Percentiles rank a stretch among this genome's conserved stretches.
These are phyloP conservation scores for Zoanthus sansibaricus DNA, from an alignment of 92 coral and sea anemone species.

Conservation along the genomic window DNA sequence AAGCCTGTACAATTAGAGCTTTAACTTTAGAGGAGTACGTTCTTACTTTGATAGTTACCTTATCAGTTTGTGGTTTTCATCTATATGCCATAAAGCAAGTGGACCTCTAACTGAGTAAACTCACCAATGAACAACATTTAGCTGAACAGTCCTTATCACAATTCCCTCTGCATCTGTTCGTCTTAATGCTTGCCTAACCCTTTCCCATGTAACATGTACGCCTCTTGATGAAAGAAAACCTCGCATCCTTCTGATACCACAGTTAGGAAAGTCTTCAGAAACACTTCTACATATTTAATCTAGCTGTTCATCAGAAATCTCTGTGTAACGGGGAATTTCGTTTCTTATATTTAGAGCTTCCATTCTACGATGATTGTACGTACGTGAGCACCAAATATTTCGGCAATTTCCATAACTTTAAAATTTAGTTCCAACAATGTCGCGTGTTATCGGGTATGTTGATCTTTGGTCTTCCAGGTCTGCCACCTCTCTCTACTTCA, in stretches of 20 bases:
- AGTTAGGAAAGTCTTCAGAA: constrained; percentile 71
- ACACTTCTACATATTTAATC: constrained; percentile 65
- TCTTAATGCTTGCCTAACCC: constrained; percentile 74
- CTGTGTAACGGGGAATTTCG: constrained; percentile 63
- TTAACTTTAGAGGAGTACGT: background rate
- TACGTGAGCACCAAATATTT: constrained; percentile 43
- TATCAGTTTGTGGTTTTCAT: constrained; percentile 61
- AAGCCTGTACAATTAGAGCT: background rate
- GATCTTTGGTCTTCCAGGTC: constrained; percentile 41
- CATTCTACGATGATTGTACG: constrained; percentile 47
- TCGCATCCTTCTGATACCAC: constrained; percentile 78
- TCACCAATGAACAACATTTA: constrained; percentile 65
- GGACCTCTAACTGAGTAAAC: constrained; percentile 62
- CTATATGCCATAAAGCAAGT: constrained; percentile 76
- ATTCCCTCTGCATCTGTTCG: constrained; percentile 74
- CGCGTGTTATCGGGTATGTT: constrained; percentile 34
- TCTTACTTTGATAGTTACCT: background rate
- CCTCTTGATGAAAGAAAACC: constrained; percentile 69
- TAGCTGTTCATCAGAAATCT: constrained; percentile 60
- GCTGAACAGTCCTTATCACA: constrained; percentile 64
- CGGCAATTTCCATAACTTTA: constrained; percentile 35
- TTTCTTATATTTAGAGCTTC: constrained; percentile 41
- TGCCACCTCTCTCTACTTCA: background rate
- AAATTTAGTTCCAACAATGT: constrained; percentile 31
- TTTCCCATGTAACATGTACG: constrained; percentile 61